Percentiles rank a stretch among this genome's conserved stretches.
phyloP scores from a whole-genome alignment of 2,797 vertebrate species.

The Halcyon leucocephala region DNA sequence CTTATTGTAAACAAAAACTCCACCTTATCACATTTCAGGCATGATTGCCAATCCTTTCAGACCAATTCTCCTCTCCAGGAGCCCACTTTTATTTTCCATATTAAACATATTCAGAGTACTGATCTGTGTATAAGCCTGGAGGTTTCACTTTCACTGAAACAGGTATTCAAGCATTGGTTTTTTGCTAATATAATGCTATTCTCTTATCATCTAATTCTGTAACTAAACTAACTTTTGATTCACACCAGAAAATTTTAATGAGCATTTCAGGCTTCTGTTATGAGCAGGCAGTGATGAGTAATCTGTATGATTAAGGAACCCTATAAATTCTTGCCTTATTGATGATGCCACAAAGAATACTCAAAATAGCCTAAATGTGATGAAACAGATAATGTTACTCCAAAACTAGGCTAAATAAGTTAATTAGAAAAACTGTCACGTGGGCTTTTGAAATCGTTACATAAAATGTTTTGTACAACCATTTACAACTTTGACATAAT shows the following conservation, averaged over 20 bases:
- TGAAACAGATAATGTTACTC: conserved; percentile 53
- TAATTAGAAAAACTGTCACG: conserved; percentile 69
- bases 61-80: conserved; percentile 40
- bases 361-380: conserved; percentile 61
- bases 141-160: conserved; percentile 63
- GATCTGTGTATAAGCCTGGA: conserved; percentile 50
- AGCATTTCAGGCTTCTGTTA: conserved; percentile 75
- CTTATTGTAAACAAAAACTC: conserved; percentile 1
- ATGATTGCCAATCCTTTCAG: conserved; percentile 22
- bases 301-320: conserved; percentile 75
- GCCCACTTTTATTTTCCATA: conserved; percentile 54
- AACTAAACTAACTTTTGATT: conserved; percentile 74
- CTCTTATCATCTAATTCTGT: conserved; percentile 73
- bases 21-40: conserved; percentile 10
- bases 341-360: conserved; percentile 64
- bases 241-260: conserved; percentile 75
- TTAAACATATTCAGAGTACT: conserved; percentile 50
- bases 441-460: background rate
- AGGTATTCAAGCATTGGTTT: conserved; percentile 45
- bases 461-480: conserved; percentile 30
- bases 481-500: conserved; percentile 43
- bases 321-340: conserved; percentile 76
- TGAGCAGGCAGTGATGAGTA: conserved; percentile 77
- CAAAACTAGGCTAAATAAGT: conserved; percentile 67
- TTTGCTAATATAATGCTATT: conserved; percentile 66